Percentiles rank a stretch among this genome's conserved stretches.
Conservation (phyloP, 2,888 invertebrate genomes). For the Tricholauxania praeusta region DNA sequence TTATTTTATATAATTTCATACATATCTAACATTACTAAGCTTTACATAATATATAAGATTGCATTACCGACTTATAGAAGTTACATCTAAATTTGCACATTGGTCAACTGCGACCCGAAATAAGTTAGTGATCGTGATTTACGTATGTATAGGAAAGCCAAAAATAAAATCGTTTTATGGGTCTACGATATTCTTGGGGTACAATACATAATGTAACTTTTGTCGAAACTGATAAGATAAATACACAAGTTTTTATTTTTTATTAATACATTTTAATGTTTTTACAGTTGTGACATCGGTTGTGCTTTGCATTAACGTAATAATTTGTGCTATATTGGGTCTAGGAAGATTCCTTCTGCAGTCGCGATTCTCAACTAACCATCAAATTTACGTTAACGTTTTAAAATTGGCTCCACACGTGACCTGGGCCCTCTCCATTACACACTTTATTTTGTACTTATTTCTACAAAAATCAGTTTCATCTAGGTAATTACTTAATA, state of each 20-base stretch:
- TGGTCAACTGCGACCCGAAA: too few species aligned
- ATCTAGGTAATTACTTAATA: conserved; percentile 59
- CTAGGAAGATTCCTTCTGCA: conserved; percentile 9
- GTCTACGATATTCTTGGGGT: too few species aligned
- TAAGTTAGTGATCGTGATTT: too few species aligned
- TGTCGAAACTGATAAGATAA: too few species aligned
- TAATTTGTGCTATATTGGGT: conserved; percentile 45
- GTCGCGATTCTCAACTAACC: neutral
- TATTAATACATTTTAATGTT: neutral
- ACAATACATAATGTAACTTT: too few species aligned
- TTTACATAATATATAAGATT: too few species aligned
- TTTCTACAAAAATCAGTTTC: conserved; percentile 71
- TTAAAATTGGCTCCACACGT: conserved; percentile 51
- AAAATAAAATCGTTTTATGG: too few species aligned
- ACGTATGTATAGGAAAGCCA: too few species aligned
- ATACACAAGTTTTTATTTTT: neutral
- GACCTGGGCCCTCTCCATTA: conserved; percentile 71
- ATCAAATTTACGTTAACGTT: conserved; percentile 30
- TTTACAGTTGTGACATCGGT: conserved; percentile 46
- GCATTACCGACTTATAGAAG: too few species aligned
- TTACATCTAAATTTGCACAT: too few species aligned
- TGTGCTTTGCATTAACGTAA: conserved; percentile 46
- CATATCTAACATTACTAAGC: too few species aligned
- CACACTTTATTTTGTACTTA: conserved; percentile 74
- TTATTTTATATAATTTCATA: too few species aligned